Base-by-base conservation (phyloP, 1,140 invertebrate genomes). In the Heliconius hermathena region DNA sequence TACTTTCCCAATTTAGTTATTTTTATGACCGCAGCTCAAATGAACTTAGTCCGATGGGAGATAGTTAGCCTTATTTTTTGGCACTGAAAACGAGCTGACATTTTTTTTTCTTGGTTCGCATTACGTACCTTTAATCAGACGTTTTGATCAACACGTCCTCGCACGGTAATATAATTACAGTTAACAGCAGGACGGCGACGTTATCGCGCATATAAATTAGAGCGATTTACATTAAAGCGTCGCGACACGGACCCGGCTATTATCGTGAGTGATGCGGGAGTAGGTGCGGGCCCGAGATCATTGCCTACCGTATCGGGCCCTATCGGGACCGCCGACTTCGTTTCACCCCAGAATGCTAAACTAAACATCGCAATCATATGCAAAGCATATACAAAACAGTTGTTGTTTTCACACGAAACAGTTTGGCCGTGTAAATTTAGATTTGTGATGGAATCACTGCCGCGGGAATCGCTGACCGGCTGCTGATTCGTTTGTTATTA, bases 141-240 rank as follows among this genome's bases (percentile, higher is more conserved):
- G 87, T 93, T 93, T 93, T 92, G 91, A 94, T 93, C 91, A 94
- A 91, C 91, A 93, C 90, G 91, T 93, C 93, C 91, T 94, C 91
- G 90, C 89, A 89, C 85, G 87, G 90, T 89, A 93, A 93, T 94
- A 93, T 93, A 93, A 94, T 94, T 94, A 94, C 93, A 92, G 89
- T 93, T 93, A 94, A 93, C 93, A 93, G 93, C 91, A 90, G 90
- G 88, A 88, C 88, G 89, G 85, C 87, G 92, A 93, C 91, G 93
- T 92, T 94, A 93, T 94, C 92, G 90, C 87, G 87, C 90, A 91
- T 93, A 93, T 93, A 94, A 94, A 94, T 94, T 94, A 93, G 92
- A 90, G 84, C 89, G 91, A 94, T 94, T 93, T 93, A 93, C 93
- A 94, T 94, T 93, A 89, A 66, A 89, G 88, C 89, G 87, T 82